Evolutionary conservation across 2,888 invertebrate genomes (phyloP).

Genomic region (Diploptera punctata): DNA sequence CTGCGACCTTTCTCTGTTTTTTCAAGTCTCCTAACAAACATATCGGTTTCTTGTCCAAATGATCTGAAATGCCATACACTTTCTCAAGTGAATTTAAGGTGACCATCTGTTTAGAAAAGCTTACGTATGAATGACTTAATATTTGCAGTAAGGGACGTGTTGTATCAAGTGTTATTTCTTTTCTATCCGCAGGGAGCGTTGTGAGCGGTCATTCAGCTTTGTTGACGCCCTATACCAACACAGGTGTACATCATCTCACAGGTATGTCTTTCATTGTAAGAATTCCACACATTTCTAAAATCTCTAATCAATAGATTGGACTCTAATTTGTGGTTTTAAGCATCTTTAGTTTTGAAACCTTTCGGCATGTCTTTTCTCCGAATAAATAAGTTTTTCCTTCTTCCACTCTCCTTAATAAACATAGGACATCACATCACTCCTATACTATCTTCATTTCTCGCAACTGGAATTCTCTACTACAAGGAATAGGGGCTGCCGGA

Average conservation of each 20-base stretch:
- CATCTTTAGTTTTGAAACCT: too few species aligned
- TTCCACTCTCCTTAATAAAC: too few species aligned
- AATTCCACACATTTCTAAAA: too few species aligned
- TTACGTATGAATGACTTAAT: too few species aligned
- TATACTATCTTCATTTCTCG: too few species aligned
- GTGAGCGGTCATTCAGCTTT: constrained; percentile 5
- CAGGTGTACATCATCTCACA: constrained; percentile 30
- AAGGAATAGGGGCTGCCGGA: too few species aligned
- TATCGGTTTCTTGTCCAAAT: constrained; percentile 22
- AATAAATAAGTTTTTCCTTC: too few species aligned
- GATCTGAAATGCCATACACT: constrained; percentile 2
- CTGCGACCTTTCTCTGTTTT: constrained; percentile 11
- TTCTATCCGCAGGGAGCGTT: not conserved
- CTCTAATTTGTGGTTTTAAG: too few species aligned
- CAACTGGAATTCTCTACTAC: too few species aligned
- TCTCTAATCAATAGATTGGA: too few species aligned
- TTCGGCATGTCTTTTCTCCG: too few species aligned
- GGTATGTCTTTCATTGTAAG: not conserved
- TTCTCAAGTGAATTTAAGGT: not conserved
- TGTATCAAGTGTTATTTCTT: constrained; percentile 5
- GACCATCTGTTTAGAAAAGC: not conserved
- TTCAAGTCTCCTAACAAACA: constrained; percentile 1
- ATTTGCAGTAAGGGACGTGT: not conserved
- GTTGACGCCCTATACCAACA: constrained; percentile 32
- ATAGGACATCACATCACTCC: too few species aligned